Percentiles rank a stretch among this genome's conserved stretches.
phyloP scores from a whole-genome alignment of 2,797 vertebrate genomes.

The Melanotaenia nigrans region DNA sequence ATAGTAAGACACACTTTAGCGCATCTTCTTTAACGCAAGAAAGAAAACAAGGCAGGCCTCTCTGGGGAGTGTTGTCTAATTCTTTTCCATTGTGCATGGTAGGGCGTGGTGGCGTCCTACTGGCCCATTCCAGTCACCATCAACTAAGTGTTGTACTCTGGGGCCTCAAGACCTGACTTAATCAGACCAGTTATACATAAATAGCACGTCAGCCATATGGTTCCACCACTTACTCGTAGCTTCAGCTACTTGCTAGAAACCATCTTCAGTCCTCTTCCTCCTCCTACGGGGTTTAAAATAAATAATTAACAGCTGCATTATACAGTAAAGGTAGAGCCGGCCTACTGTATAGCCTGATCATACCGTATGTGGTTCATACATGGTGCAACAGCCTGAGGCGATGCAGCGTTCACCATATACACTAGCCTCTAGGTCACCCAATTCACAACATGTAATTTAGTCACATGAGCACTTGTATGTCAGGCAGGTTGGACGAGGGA shows the following conservation, averaged over 20 bases:
- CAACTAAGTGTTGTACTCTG: slow-evolving; percentile 63
- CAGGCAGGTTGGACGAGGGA: slow-evolving; percentile 30
- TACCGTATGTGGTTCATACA: neutral
- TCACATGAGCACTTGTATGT: slow-evolving; percentile 28
- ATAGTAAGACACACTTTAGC: slow-evolving; percentile 60
- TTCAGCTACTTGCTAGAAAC: slow-evolving; percentile 25
- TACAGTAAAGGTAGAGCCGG: neutral
- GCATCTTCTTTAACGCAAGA: slow-evolving; percentile 57
- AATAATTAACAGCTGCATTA: slow-evolving; percentile 36
- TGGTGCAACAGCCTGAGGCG: slow-evolving; percentile 26
- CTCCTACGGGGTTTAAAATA: slow-evolving; percentile 20
- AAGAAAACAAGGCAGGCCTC: slow-evolving; percentile 53
- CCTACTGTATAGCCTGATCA: neutral
- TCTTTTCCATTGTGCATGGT: slow-evolving; percentile 48
- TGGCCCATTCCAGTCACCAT: slow-evolving; percentile 79
- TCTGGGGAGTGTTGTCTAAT: slow-evolving; percentile 58
- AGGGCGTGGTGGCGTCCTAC: slow-evolving; percentile 67
- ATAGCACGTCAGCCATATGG: slow-evolving; percentile 75
- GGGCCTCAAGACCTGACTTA: slow-evolving; percentile 74
- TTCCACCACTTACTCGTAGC: slow-evolving; percentile 52
- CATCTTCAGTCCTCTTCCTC: slow-evolving; percentile 9
- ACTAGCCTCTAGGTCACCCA: slow-evolving; percentile 36
- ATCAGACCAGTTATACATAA: slow-evolving; percentile 77
- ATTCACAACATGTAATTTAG: slow-evolving; percentile 58
- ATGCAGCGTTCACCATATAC: slow-evolving; percentile 33